A percentile compares a stretch with the other conserved stretches of the same genome.
These are phyloP conservation scores for Drosophila teissieri DNA, from an alignment of 1,140 invertebrate genomes.

Conservation along the genomic window DNA sequence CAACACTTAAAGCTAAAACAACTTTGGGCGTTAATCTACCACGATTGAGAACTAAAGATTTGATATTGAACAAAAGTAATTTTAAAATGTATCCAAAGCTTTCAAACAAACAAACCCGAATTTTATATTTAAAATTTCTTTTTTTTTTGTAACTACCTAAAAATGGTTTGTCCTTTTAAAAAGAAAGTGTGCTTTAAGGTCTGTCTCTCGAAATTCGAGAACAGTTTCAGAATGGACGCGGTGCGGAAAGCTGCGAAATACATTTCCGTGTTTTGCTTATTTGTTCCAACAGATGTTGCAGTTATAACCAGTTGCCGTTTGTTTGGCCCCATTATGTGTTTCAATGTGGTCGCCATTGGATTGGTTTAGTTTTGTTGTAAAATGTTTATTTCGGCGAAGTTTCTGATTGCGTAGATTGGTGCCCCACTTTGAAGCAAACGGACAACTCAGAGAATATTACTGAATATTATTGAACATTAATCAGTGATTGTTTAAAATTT, in stretches of 20 bases:
- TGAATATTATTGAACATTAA: no score
- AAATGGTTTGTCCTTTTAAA: not conserved
- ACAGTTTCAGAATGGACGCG: not conserved
- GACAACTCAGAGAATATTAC: not conserved
- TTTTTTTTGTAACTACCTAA: not conserved
- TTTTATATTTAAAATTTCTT: not conserved
- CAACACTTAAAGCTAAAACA: not conserved
- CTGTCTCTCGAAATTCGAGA: no score
- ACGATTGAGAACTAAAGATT: no score
- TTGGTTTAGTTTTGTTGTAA: conserved; percentile 46
- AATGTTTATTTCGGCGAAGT: conserved; percentile 19
- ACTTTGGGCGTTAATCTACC: not conserved
- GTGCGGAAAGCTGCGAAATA: conserved; percentile 3
- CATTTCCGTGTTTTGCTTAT: conserved; percentile 67
- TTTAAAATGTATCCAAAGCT: no score
- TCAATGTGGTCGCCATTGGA: conserved; percentile 56
- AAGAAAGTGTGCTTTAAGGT: not conserved
- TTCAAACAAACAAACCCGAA: no score
- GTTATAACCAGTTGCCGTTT: conserved; percentile 39
- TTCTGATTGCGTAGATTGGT: not conserved
- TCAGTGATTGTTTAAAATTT: no score
- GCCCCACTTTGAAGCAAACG: not conserved
- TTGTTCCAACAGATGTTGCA: conserved; percentile 74
- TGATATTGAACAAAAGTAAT: no score
- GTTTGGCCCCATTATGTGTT: conserved; percentile 52